These are phyloP conservation scores for Tenthredo mesomela DNA, from an alignment of 2,888 invertebrate genomes.

Conservation along the genomic window DNA sequence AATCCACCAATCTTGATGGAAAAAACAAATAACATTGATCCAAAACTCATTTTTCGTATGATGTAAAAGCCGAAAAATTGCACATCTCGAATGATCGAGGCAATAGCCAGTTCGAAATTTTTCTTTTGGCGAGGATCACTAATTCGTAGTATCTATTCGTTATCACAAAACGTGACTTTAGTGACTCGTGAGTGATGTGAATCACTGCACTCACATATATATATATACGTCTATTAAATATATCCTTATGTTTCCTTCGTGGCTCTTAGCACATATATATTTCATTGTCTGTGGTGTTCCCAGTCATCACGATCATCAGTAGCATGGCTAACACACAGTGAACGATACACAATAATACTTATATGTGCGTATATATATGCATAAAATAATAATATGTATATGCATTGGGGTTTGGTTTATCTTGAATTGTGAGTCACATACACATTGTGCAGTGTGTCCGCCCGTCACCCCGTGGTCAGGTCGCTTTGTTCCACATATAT, in stretches of 20 bases:
- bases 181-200: slow-evolving; percentile 22
- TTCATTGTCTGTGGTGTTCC: slow-evolving; percentile 10
- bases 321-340: background rate
- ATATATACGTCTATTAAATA: background rate
- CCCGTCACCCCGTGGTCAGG: slow-evolving; percentile 10
- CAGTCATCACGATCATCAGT: background rate
- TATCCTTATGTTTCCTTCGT: background rate
- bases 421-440: slow-evolving; percentile 17
- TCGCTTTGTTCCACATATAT: slow-evolving; percentile 8
- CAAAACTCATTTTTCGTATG: no score
- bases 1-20: no score
- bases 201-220: background rate
- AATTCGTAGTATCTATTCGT: background rate
- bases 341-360: background rate
- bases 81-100: no score
- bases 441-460: background rate
- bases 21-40: no score
- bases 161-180: slow-evolving; percentile 3
- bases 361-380: background rate
- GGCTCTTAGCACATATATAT: background rate
- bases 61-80: no score
- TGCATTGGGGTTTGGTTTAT: slow-evolving; percentile 8
- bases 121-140: background rate
- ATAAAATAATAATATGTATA: background rate
- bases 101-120: no score